phyloP scores from a whole-genome alignment of 2,113 vertebrate species.

The Neotoma lepida region DNA sequence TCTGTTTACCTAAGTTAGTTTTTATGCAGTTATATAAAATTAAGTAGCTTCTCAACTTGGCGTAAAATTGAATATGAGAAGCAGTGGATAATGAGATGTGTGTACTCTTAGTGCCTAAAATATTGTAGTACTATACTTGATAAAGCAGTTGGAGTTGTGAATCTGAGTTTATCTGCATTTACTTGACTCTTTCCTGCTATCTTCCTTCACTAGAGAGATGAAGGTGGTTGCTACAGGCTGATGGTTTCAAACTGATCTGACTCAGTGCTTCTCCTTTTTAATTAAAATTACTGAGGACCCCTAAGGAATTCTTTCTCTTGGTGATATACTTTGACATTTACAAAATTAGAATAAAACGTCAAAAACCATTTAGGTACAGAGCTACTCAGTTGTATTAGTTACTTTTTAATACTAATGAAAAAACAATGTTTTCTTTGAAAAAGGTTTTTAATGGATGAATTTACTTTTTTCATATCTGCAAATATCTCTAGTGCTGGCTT shows the following conservation, averaged over 20 bases:
- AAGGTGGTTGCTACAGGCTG: neutral
- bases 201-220: neutral
- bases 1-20: conserved; percentile 10
- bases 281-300: conserved; percentile 12
- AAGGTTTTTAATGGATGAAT: neutral
- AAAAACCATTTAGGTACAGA: neutral
- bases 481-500: neutral
- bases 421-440: neutral
- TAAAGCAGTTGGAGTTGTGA: conserved; percentile 35
- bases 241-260: neutral
- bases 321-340: conserved; percentile 27
- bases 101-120: neutral
- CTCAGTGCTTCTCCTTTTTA: neutral
- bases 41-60: conserved; percentile 57
- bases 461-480: neutral
- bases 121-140: neutral
- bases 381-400: conserved; percentile 13
- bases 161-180: neutral
- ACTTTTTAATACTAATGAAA: conserved; percentile 11
- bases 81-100: neutral
- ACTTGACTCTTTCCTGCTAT: neutral
- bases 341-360: neutral
- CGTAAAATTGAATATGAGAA: conserved; percentile 28
- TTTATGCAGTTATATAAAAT: conserved; percentile 54
- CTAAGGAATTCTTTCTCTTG: conserved; percentile 19